A percentile compares a stretch with the other conserved stretches of the same genome.
Evolutionary conservation across 2,113 vertebrate species (phyloP).

Genomic region (Gracilinanus agilis): DNA sequence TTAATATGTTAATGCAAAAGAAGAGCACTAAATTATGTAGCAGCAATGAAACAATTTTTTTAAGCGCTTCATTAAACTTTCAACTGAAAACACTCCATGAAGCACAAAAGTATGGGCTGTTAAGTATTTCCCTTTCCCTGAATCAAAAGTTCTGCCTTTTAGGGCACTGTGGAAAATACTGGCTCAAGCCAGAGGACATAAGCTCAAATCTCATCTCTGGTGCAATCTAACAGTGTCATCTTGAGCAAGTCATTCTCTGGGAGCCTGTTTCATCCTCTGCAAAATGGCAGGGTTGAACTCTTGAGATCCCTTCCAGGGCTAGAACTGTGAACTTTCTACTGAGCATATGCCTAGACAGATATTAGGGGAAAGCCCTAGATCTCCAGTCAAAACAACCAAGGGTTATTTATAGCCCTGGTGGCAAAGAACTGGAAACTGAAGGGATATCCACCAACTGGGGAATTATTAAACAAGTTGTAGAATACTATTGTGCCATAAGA

Average conservation of each 20-base stretch:
- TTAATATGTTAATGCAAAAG: constrained; percentile 58
- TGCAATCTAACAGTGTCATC: background rate
- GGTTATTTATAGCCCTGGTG: no score
- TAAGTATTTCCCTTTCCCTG: background rate
- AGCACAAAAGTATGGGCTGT: constrained; percentile 15
- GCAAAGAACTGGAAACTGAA: no score
- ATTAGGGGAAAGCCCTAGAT: background rate
- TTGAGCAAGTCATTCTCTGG: background rate
- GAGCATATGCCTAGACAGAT: background rate
- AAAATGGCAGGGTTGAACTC: background rate
- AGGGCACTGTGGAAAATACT: background rate
- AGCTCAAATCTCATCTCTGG: background rate
- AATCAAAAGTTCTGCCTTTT: background rate
- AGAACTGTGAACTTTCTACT: background rate
- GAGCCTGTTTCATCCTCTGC: background rate
- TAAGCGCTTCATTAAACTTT: constrained; percentile 1
- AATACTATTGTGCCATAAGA: no score
- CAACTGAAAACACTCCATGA: constrained; percentile 41
- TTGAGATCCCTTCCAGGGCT: background rate
- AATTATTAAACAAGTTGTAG: no score
- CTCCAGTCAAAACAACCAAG: background rate
- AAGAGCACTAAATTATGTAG: constrained; percentile 49
- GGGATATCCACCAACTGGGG: no score
- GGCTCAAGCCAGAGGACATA: background rate
- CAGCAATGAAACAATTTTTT: background rate